Conservation (phyloP, 2,113 vertebrate genomes). For the Sylvilagus bachmani region DNA sequence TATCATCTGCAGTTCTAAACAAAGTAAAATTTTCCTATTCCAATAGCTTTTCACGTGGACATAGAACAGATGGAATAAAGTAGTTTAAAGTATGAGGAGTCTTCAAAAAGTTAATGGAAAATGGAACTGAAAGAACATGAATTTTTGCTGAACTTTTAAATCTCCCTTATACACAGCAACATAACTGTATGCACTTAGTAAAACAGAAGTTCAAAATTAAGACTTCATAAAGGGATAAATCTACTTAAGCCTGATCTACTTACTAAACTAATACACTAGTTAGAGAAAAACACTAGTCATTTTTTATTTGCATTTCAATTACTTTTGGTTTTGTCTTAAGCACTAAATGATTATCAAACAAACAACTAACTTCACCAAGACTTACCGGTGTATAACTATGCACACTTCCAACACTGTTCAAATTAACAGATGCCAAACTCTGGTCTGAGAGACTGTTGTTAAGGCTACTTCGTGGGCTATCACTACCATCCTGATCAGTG, state of each 20-base stretch:
- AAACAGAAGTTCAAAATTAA: slow-evolving; percentile 27
- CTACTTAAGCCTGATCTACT: not conserved
- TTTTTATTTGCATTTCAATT: slow-evolving; percentile 40
- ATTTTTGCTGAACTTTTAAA: too few relatives aligned
- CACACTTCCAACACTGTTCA: slow-evolving; percentile 95
- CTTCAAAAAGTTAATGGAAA: too few relatives aligned
- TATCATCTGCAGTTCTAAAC: not conserved
- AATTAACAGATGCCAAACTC: slow-evolving; percentile 95
- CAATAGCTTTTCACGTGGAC: not conserved
- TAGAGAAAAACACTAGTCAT: slow-evolving; percentile 21
- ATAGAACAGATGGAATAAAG: slow-evolving; percentile 40
- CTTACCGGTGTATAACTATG: slow-evolving; percentile 95
- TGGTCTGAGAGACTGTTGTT: slow-evolving; percentile 97
- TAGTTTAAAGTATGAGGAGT: not conserved
- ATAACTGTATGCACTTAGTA: not conserved
- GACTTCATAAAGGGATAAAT: slow-evolving; percentile 21
- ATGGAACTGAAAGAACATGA: too few relatives aligned
- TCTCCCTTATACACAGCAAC: not conserved
- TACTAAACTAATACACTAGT: slow-evolving; percentile 6
- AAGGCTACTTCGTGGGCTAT: slow-evolving; percentile 97
- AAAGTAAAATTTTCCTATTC: not conserved
- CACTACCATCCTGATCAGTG: slow-evolving; percentile 95
- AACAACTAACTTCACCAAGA: slow-evolving; percentile 61
- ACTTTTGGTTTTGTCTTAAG: slow-evolving; percentile 50
- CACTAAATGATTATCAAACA: slow-evolving; percentile 38